Conservation (phyloP, 2,113 vertebrate species). For the Podocnemis expansa region DNA sequence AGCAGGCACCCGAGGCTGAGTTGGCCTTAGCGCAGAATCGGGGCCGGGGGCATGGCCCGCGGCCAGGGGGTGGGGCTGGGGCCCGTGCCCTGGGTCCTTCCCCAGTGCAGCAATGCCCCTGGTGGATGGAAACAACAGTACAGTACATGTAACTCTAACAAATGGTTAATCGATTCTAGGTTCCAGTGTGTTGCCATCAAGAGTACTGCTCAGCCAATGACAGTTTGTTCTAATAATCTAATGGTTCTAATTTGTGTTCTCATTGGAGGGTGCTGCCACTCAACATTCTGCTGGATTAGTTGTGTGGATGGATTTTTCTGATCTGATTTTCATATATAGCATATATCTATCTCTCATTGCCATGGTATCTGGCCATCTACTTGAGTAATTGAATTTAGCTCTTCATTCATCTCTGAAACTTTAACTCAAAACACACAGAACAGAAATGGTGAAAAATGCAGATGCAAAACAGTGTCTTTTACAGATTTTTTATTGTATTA, state of each 20-base stretch:
- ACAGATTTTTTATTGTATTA: neutral
- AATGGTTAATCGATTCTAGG: neutral
- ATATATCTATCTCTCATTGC: neutral
- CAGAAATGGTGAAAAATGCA: neutral
- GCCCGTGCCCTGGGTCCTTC: no score
- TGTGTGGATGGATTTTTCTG: neutral
- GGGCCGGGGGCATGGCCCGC: no score
- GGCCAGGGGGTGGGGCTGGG: no score
- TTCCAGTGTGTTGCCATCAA: neutral
- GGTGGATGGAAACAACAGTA: neutral
- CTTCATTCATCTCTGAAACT: neutral
- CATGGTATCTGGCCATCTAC: neutral
- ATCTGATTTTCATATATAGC: neutral
- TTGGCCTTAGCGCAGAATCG: no score
- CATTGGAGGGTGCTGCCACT: neutral
- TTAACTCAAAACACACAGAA: neutral
- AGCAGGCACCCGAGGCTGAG: no score
- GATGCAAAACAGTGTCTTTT: neutral
- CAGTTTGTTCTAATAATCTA: neutral
- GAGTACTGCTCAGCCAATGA: neutral
- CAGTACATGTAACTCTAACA: neutral
- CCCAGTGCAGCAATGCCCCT: no score
- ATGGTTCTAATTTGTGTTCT: neutral
- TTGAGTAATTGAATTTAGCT: neutral
- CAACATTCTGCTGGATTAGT: neutral